Base-by-base conservation (phyloP, 1,140 invertebrate species). In the Lasioglossum albipes region DNA sequence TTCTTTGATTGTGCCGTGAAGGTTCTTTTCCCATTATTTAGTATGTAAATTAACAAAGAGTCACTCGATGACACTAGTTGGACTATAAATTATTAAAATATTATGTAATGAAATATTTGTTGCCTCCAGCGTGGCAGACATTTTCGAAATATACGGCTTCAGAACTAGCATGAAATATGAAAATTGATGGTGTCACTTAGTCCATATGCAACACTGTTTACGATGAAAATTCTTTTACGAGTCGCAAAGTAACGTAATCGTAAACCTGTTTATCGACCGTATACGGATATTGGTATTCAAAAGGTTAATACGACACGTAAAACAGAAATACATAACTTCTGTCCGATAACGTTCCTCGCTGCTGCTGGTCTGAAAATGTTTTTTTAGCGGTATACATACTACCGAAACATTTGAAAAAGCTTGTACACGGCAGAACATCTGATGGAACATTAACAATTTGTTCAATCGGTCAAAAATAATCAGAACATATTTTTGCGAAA, bases 251-350 rank as follows among this genome's bases (percentile, higher is more conserved):
- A n/a, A 54, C 27, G 27, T 57, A 70, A 70, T 70, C 49, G 52
- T 57, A 61, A 72, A 72, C 41, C 31, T 20, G 36, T 72, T 72
- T 72, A 61, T 61, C 54, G 54, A 42, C 36, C 70, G 54, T 72
- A 42, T 41, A 72, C 20, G 54, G n/a, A 61, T 61, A 61, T 72
- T 72, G 57, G 36, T 42, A 27, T 42, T 20, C 31, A 59, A 42
- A 59, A 10, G 31, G 54, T 71, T 71, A 59, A 64, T 36, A n/a
- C 10, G 20, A 2, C 27, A 7, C 57, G n/a, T 73, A 45, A 62
- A 74, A 64, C 42, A 49, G 20, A 20, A 67, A 45, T 67, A 45
- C 20, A 45, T 45, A 67, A 67, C 20, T 67, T 67, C n/a, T 18
- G 10, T 27, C 2, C 13, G n/a, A n/a, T 42, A 42, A 66, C 27